Evolutionary conservation across 2,888 invertebrate genomes (phyloP).

Genomic region (Dexiosoma caninum): DNA sequence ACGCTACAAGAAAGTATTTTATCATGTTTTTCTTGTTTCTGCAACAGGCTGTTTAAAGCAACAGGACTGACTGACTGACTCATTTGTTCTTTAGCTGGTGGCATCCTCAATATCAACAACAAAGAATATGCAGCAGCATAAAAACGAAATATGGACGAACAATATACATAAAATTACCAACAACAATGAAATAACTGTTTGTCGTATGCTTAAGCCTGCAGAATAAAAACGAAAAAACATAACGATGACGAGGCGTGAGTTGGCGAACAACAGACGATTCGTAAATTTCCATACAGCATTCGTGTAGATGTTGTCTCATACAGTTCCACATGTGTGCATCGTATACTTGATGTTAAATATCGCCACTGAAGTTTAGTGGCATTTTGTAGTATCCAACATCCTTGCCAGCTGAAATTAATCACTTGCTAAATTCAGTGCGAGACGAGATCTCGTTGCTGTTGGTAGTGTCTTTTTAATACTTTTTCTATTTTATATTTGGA

Average conservation of each 20-base stretch:
- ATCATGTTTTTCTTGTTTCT: slow-evolving; percentile 3
- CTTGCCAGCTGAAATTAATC: slow-evolving; percentile 58
- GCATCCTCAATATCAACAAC: slow-evolving; percentile 40
- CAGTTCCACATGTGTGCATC: background rate
- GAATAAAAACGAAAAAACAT: background rate
- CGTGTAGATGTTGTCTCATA: background rate
- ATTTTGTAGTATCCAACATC: slow-evolving; percentile 45
- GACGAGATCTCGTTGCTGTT: slow-evolving; percentile 78
- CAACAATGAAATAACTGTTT: slow-evolving; percentile 27
- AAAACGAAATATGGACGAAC: slow-evolving; percentile 18
- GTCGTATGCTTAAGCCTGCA: slow-evolving; percentile 3
- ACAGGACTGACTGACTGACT: slow-evolving; percentile 47
- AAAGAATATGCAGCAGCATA: slow-evolving; percentile 12
- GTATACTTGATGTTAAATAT: slow-evolving; percentile 32
- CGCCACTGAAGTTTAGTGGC: slow-evolving; percentile 19
- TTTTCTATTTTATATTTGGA: slow-evolving; percentile 14
- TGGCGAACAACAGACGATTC: slow-evolving; percentile 40
- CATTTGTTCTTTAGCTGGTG: background rate
- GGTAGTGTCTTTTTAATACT: slow-evolving; percentile 74
- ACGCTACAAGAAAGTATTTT: background rate
- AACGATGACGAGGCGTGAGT: slow-evolving; percentile 34
- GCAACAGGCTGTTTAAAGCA: slow-evolving; percentile 59
- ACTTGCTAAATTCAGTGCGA: slow-evolving; percentile 75
- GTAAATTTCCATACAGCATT: background rate
- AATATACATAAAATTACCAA: slow-evolving; percentile 13